phyloP scores from a whole-genome alignment of 2,113 vertebrate genomes.

The Hydrochoerus hydrochaeris region DNA sequence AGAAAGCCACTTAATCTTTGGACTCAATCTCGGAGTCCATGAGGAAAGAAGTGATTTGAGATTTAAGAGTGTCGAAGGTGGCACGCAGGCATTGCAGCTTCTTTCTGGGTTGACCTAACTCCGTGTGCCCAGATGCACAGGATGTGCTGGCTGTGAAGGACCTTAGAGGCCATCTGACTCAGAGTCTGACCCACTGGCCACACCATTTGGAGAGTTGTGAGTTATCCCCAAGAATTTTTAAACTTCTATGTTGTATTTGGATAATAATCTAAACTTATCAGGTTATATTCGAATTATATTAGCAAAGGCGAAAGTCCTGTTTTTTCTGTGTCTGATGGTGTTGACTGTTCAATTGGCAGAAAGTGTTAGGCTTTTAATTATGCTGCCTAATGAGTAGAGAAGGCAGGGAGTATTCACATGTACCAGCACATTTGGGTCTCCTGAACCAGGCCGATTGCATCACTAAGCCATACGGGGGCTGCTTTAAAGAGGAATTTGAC shows the following conservation, averaged over 20 bases:
- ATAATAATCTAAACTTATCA: not conserved
- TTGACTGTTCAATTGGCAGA: not conserved
- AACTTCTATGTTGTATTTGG: not conserved
- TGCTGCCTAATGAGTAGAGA: not conserved
- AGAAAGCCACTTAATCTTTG: slow-evolving; percentile 29
- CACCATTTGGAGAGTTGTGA: not conserved
- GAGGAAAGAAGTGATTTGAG: slow-evolving; percentile 51
- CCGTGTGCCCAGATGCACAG: not conserved
- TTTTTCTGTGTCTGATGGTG: not conserved
- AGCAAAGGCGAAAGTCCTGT: not conserved
- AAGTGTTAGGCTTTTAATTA: not conserved
- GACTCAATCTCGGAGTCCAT: not conserved
- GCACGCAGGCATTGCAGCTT: not conserved
- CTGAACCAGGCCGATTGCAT: not conserved
- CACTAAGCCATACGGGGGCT: not conserved
- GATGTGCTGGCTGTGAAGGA: not conserved
- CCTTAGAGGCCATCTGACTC: not conserved
- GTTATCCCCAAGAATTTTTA: not conserved
- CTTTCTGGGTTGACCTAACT: not conserved
- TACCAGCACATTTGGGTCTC: not conserved
- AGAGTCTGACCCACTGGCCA: not conserved
- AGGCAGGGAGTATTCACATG: not conserved
- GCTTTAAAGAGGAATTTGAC: not conserved
- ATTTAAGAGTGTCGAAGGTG: not conserved
- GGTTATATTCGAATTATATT: too few relatives aligned